Conservation (phyloP, 2,113 vertebrate genomes). For the Ameiurus melas region DNA sequence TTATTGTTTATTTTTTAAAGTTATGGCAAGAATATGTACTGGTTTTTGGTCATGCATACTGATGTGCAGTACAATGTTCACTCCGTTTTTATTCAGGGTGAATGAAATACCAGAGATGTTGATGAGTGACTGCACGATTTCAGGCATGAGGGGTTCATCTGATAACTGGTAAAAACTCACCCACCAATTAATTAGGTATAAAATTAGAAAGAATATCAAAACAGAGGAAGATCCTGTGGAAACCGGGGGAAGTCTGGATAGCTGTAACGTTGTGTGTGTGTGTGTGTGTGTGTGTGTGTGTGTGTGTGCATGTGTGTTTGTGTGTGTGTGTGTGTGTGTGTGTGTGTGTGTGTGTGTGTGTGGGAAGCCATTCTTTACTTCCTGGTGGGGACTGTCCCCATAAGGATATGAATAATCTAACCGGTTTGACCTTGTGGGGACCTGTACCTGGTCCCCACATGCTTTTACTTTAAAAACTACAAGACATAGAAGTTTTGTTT, state of each 20-base stretch:
- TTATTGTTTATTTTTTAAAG: slow-evolving; percentile 26
- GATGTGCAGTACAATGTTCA: not conserved
- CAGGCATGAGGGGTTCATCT: slow-evolving; percentile 37
- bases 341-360: no score
- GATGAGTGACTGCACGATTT: slow-evolving; percentile 11
- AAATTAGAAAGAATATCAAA: slow-evolving; percentile 65
- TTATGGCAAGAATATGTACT: slow-evolving; percentile 12
- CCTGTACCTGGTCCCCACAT: no score
- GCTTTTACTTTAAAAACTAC: not conserved
- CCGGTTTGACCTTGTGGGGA: not conserved
- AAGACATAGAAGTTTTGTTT: not conserved
- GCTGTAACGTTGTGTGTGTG: slow-evolving; percentile 50
- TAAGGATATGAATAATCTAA: not conserved
- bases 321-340: not conserved
- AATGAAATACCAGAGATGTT: slow-evolving; percentile 38
- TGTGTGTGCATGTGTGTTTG: no score
- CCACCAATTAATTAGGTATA: slow-evolving; percentile 59
- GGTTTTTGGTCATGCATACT: not conserved
- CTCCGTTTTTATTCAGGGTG: slow-evolving; percentile 25
- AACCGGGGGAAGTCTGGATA: slow-evolving; percentile 63
- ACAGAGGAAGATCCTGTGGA: slow-evolving; percentile 72
- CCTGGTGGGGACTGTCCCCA: not conserved
- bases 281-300: slow-evolving; percentile 52
- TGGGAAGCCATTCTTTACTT: not conserved
- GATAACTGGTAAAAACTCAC: slow-evolving; percentile 49